These are phyloP conservation scores for Hypanus sabinus DNA, from an alignment of 2,113 vertebrate genomes.

Conservation along the genomic window DNA sequence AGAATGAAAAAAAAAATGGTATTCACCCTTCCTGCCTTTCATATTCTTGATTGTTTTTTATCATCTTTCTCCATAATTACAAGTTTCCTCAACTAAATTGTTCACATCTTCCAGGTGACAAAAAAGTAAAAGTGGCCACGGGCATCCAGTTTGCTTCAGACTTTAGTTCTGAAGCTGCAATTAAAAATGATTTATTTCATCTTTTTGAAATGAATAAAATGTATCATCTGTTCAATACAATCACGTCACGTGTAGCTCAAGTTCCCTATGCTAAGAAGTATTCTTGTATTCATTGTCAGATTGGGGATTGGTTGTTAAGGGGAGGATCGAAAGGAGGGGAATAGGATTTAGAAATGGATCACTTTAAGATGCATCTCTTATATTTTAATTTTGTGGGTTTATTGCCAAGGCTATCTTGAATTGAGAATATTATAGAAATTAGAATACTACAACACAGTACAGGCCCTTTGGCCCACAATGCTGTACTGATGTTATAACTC, in stretches of 20 bases:
- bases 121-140: neutral
- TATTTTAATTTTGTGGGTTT: neutral
- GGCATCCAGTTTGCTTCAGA: neutral
- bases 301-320: neutral
- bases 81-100: neutral
- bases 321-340: neutral
- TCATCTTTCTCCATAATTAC: neutral
- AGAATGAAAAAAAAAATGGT: neutral
- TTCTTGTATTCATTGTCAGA: neutral
- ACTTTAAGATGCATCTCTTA: neutral
- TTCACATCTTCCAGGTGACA: neutral
- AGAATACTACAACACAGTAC: too few species aligned
- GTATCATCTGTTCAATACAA: neutral
- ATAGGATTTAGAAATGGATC: neutral
- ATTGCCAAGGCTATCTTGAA: too few species aligned
- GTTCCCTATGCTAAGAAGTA: neutral
- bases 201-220: neutral
- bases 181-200: neutral
- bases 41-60: neutral
- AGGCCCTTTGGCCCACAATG: too few species aligned
- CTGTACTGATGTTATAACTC: too few species aligned
- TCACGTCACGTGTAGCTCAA: neutral
- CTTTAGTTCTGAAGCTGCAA: neutral
- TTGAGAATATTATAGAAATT: too few species aligned
- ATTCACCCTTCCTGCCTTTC: neutral